A percentile compares a stretch with the other conserved stretches of the same genome.
Evolutionary conservation across 2,888 invertebrate species (phyloP).

Genomic region (Perizoma affinitatum): DNA sequence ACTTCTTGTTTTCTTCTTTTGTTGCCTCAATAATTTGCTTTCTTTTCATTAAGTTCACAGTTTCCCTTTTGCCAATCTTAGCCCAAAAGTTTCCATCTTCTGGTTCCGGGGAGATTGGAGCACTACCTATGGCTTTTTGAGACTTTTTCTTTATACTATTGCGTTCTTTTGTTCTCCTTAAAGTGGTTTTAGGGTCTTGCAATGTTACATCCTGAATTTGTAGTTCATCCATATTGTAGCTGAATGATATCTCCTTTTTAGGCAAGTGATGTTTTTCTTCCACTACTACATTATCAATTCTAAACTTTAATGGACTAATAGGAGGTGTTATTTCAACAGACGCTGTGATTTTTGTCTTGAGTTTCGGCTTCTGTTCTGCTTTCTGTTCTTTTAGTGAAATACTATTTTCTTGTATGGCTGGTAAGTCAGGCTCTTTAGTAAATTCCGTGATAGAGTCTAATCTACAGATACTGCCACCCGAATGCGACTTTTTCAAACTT

Average conservation of each 20-base stretch:
- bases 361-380: slow-evolving; percentile 58
- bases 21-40: slow-evolving; percentile 77
- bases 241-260: slow-evolving; percentile 71
- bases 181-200: slow-evolving; percentile 33
- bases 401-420: slow-evolving; percentile 77
- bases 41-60: slow-evolving; percentile 84
- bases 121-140: slow-evolving; percentile 39
- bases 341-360: slow-evolving; percentile 82
- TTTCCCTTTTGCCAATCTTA: slow-evolving; percentile 86
- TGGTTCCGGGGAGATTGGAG: slow-evolving; percentile 64
- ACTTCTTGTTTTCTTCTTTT: slow-evolving; percentile 64
- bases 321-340: slow-evolving; percentile 79
- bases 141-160: slow-evolving; percentile 50
- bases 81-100: slow-evolving; percentile 86
- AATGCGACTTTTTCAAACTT: slow-evolving; percentile 75
- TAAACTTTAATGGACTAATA: slow-evolving; percentile 78
- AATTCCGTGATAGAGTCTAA: slow-evolving; percentile 78
- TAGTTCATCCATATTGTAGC: slow-evolving; percentile 58
- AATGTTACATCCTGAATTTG: slow-evolving; percentile 34
- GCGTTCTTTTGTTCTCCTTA: slow-evolving; percentile 42
- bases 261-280: slow-evolving; percentile 77
- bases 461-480: slow-evolving; percentile 70
- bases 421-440: slow-evolving; percentile 65
- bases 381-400: slow-evolving; percentile 51
- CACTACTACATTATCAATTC: slow-evolving; percentile 83